These are phyloP conservation scores for Scolopax rusticola DNA, from an alignment of 2,797 vertebrate genomes.

Conservation along the genomic window DNA sequence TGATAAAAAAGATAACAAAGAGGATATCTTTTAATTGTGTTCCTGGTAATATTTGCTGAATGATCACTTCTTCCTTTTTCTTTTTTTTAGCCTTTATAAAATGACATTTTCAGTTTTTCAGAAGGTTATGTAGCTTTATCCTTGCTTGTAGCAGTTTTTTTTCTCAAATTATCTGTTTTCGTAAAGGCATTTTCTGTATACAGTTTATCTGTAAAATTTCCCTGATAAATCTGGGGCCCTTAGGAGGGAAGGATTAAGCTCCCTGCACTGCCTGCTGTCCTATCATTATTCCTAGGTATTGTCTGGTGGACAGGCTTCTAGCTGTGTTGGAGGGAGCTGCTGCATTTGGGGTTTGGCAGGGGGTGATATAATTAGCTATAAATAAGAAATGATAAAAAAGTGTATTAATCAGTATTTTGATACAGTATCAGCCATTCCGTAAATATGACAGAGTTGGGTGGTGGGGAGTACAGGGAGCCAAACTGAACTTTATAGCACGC, in stretches of 20 bases:
- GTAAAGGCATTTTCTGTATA: conserved; percentile 33
- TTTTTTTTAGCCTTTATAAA: not conserved
- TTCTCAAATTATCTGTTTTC: conserved; percentile 48
- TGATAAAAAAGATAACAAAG: not conserved
- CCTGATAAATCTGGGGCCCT: conserved; percentile 47
- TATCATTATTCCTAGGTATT: conserved; percentile 14
- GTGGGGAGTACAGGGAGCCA: not conserved
- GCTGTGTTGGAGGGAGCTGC: not conserved
- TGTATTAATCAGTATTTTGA: not conserved
- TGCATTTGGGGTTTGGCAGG: not conserved
- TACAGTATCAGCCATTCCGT: not conserved
- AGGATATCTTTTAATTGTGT: not conserved
- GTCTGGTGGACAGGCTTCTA: conserved; percentile 28
- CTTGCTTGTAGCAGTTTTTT: conserved; percentile 16
- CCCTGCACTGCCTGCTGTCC: not conserved
- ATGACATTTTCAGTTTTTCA: conserved; percentile 4
- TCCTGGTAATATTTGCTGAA: not conserved
- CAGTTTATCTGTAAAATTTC: conserved; percentile 51
- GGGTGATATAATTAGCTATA: not conserved
- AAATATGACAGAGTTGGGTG: not conserved
- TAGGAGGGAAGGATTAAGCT: conserved; percentile 45
- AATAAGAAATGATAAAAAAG: not conserved
- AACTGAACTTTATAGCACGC: not conserved
- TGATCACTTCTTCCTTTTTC: not conserved
- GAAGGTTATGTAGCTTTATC: conserved; percentile 39